A percentile compares a stretch with the other conserved stretches of the same genome.
Evolutionary conservation across 2,113 vertebrate species (phyloP).

Genomic region (Mellivora capensis): DNA sequence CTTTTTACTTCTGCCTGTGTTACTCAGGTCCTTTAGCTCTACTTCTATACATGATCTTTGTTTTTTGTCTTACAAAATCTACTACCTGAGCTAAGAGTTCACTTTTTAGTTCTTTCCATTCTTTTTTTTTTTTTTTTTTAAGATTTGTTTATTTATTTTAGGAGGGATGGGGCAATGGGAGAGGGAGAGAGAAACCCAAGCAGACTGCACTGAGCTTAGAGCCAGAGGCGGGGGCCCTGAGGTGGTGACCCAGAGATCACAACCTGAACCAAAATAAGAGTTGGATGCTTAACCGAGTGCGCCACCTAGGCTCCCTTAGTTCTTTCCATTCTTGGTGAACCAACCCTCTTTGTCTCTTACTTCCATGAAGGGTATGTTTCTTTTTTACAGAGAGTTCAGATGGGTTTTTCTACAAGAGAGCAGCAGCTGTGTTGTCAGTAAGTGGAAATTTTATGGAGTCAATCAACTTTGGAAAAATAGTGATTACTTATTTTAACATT

Average conservation of each 20-base stretch:
- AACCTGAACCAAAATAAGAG: neutral
- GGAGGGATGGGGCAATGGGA: neutral
- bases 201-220: neutral
- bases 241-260: neutral
- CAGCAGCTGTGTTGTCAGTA: slow-evolving; percentile 18
- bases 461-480: slow-evolving; percentile 20
- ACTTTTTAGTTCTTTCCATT: neutral
- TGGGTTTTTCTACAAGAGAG: neutral
- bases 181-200: neutral
- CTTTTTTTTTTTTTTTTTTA: neutral
- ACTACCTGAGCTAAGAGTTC: neutral
- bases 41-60: neutral
- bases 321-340: slow-evolving; percentile 1
- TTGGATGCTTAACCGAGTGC: neutral
- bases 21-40: neutral
- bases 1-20: neutral
- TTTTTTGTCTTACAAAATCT: neutral
- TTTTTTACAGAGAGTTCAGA: neutral
- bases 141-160: neutral
- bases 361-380: neutral
- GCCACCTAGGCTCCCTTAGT: neutral
- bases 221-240: neutral
- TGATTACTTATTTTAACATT: slow-evolving; percentile 44
- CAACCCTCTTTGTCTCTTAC: neutral
- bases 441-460: neutral